These are phyloP conservation scores for Matsumyia berberina DNA, from an alignment of 2,888 invertebrate genomes.

Conservation along the genomic window DNA sequence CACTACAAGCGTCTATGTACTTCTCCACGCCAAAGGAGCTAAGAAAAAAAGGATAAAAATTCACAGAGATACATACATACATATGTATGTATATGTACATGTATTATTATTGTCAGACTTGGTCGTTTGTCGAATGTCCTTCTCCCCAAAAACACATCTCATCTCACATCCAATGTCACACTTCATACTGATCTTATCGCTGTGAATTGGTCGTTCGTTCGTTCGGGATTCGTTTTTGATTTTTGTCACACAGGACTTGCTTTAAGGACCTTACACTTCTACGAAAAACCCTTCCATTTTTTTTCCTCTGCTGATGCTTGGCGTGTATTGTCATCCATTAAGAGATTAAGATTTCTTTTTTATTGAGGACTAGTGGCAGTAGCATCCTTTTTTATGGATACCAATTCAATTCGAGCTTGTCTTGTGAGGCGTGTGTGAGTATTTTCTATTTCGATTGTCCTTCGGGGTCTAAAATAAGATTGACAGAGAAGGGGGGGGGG, in stretches of 20 bases:
- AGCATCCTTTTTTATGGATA: conserved; percentile 74
- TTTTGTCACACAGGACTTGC: conserved; percentile 42
- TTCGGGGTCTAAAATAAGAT: conserved; percentile 22
- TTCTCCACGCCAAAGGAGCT: conserved; percentile 41
- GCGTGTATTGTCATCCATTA: conserved; percentile 73
- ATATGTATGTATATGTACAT: no score
- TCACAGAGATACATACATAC: conserved; percentile 46
- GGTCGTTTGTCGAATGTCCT: conserved; percentile 63
- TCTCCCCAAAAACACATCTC: conserved; percentile 31
- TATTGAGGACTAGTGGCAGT: conserved; percentile 56
- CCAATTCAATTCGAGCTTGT: conserved; percentile 64
- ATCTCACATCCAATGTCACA: conserved; percentile 49
- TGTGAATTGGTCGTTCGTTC: conserved; percentile 47
- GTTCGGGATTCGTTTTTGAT: conserved; percentile 63
- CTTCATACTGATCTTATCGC: conserved; percentile 72
- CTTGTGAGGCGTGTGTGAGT: conserved; percentile 7
- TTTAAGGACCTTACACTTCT: no score
- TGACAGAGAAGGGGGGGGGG: background rate
- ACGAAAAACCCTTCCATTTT: background rate
- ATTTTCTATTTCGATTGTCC: conserved; percentile 54
- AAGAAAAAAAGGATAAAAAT: conserved; percentile 50
- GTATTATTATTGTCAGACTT: conserved; percentile 48
- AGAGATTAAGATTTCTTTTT: conserved; percentile 75
- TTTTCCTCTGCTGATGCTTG: background rate
- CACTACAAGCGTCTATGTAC: conserved; percentile 23